Conservation (phyloP, 1,140 invertebrate species). For the Ditylenchus dipsaci region DNA sequence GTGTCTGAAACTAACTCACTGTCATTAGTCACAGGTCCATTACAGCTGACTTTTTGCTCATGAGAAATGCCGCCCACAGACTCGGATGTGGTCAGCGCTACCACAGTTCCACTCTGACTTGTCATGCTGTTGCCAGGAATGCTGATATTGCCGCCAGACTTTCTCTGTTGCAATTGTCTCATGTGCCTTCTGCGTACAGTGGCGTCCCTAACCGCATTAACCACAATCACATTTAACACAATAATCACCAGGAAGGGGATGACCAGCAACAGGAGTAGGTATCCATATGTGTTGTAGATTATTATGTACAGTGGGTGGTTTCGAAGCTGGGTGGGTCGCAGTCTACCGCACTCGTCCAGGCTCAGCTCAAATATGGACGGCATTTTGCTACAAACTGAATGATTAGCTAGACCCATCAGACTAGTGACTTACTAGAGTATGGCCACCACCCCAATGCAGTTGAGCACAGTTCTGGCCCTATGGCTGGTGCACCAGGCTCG, state of each 20-base stretch:
- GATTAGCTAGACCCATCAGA: background rate
- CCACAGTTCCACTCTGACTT: background rate
- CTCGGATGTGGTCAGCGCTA: background rate
- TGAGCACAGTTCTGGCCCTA: constrained; percentile 25
- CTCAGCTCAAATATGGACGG: constrained; percentile 55
- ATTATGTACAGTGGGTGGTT: constrained; percentile 47
- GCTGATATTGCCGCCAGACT: background rate
- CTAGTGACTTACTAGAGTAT: constrained; percentile 13
- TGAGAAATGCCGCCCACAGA: background rate
- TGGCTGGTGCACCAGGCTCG: constrained; percentile 33
- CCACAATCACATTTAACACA: constrained; percentile 37
- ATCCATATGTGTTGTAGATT: constrained; percentile 55
- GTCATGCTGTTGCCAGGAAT: background rate
- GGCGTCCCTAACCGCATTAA: background rate
- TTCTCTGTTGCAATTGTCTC: background rate
- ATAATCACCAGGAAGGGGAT: constrained; percentile 55
- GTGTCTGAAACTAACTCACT: background rate
- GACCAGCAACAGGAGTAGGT: constrained; percentile 46
- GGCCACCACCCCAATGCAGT: constrained; percentile 21
- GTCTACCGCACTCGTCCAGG: constrained; percentile 50
- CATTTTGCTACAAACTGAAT: constrained; percentile 33
- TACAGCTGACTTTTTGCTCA: background rate
- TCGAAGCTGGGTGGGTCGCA: constrained; percentile 39
- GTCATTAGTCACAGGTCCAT: background rate
- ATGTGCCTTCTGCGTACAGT: constrained; percentile 3